phyloP scores from a whole-genome alignment of 2,888 invertebrate species.

The Spodoptera littoralis region DNA sequence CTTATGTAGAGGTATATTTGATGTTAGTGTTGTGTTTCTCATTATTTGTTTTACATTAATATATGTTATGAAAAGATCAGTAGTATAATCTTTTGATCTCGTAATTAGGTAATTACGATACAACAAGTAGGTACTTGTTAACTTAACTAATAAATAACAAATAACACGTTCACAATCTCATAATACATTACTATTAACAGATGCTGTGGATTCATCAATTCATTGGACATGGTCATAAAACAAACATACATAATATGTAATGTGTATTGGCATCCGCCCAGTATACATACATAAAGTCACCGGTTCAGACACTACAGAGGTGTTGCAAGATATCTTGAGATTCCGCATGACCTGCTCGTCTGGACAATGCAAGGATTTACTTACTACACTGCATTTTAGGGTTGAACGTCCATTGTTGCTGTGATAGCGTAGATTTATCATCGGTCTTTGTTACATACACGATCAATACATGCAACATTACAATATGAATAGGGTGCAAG shows the following conservation, averaged over 20 bases:
- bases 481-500: conserved; percentile 34
- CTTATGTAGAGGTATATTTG: conserved; percentile 49
- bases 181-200: no score
- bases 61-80: no score
- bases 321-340: conserved; percentile 47
- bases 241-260: conserved; percentile 17
- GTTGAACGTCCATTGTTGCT: conserved; percentile 19
- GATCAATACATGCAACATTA: conserved; percentile 21
- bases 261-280: conserved; percentile 49
- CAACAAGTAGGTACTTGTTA: no score
- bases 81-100: no score
- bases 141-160: no score
- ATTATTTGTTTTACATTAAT: conserved; percentile 16
- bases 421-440: conserved; percentile 31
- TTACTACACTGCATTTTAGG: conserved; percentile 37
- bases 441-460: conserved; percentile 23
- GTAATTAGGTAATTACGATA: no score
- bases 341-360: conserved; percentile 46
- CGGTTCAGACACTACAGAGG: conserved; percentile 21
- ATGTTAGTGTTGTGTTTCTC: conserved; percentile 17
- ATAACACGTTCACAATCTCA: no score
- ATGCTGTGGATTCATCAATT: not conserved
- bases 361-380: conserved; percentile 49
- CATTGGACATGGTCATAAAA: conserved; percentile 26
- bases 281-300: conserved; percentile 16